phyloP scores from a whole-genome alignment of 2,888 invertebrate genomes.

The Oscheius sp. region DNA sequence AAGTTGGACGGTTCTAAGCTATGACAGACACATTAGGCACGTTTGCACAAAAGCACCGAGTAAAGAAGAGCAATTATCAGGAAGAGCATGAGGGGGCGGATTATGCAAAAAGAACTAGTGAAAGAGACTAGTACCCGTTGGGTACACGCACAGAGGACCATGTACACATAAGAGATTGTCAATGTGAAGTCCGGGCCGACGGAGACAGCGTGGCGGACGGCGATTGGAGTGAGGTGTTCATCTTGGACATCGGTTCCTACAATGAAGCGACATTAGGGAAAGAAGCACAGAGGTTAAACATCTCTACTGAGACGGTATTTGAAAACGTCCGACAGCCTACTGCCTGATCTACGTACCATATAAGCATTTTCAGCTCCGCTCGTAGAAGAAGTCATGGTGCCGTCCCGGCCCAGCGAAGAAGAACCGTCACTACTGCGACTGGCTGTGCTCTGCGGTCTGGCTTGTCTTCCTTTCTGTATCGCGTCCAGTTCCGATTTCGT shows the following conservation, averaged over 20 bases:
- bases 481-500: slow-evolving; percentile 37
- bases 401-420: slow-evolving; percentile 53
- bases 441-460: slow-evolving; percentile 52
- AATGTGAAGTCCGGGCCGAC: slow-evolving; percentile 12
- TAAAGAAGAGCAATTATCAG: not conserved
- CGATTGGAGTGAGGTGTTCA: slow-evolving; percentile 21
- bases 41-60: slow-evolving; percentile 34
- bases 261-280: slow-evolving; percentile 29
- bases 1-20: not conserved
- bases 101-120: slow-evolving; percentile 26
- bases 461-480: slow-evolving; percentile 39
- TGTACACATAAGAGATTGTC: not conserved
- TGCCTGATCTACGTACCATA: slow-evolving; percentile 35
- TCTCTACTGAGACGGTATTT: slow-evolving; percentile 14
- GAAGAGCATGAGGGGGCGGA: not conserved
- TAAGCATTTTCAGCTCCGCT: slow-evolving; percentile 40
- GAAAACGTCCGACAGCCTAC: slow-evolving; percentile 17
- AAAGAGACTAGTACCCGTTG: slow-evolving; percentile 33
- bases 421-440: slow-evolving; percentile 51
- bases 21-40: slow-evolving; percentile 26
- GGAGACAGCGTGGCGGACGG: slow-evolving; percentile 31
- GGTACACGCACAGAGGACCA: slow-evolving; percentile 19
- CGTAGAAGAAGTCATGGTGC: slow-evolving; percentile 49
- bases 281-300: slow-evolving; percentile 21
- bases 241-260: slow-evolving; percentile 46